Evolutionary conservation across 2,888 invertebrate species (phyloP), one percentile per base, ranked within the genome.

Genomic region (Drosophila pegasa): DNA sequence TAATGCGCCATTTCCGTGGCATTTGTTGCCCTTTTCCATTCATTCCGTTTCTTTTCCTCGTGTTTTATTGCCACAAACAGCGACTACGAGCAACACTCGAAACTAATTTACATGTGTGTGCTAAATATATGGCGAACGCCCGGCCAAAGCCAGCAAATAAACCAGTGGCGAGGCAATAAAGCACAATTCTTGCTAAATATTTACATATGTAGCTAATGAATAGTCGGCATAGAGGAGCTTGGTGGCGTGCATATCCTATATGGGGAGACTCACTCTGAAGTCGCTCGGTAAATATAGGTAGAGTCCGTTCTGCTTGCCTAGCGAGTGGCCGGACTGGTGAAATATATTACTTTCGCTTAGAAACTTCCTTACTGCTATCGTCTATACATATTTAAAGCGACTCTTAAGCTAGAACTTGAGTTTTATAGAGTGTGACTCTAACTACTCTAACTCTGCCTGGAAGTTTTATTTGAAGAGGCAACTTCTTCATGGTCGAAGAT

Each of bases 1-100:
- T 82, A 82, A 82, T 82, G 85, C 78, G 82, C 72, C 78, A 87
- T 78, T 82, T 82, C 82, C 82, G 87, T 78, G 81, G 72, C 71
- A 84, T 43, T 76, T 71, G 62, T 65, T 66, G 57, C 50, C 50
- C 47, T 48, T 29, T 35, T 64, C 10, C 25, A 41, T 22, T 41
- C n/a, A n/a, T n/a, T 22, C 43, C 16, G 16, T 29, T n/a, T 20
- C 25, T 25, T 25, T n/a, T n/a, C n/a, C n/a, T n/a, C n/a, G n/a
- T 40, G 22, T 76, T 81, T 86, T 86, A 83, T 83, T 71, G 80
- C 74, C 76, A 50, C 10, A 43, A 69, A 55, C 50, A 54, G 31
- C 12, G 1, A 31, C n/a, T 31, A n/a, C 54, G 38, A n/a, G 61
- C 55, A 41, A 37, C 48, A 62, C 58, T 48, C 40, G 37, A 62